Conservation (phyloP, 1,140 invertebrate genomes). For the Atta texana region DNA sequence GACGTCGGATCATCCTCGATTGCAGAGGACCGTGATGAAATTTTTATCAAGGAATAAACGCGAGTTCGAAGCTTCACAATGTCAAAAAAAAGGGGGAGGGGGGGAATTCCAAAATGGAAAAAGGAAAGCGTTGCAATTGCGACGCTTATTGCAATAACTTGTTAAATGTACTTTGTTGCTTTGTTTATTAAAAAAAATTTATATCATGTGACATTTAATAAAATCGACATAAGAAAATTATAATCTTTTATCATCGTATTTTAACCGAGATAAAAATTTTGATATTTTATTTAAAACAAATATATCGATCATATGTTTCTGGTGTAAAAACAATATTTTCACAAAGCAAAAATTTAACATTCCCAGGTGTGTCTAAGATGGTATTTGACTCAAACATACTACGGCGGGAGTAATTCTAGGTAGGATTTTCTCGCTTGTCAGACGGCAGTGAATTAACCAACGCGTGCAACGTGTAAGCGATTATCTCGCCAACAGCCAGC, state of each 20-base stretch:
- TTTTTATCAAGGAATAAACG: neutral
- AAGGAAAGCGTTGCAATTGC: neutral
- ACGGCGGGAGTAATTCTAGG: conserved; percentile 35
- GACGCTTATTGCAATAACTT: neutral
- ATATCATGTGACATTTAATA: neutral
- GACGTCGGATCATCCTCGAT: conserved; percentile 47
- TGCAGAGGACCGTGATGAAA: conserved; percentile 19
- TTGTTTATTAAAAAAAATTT: neutral
- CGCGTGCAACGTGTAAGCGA: conserved; percentile 68
- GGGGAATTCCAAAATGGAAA: neutral
- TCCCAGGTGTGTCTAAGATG: conserved; percentile 40
- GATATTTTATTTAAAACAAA: neutral
- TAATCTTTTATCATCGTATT: neutral
- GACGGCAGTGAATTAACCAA: conserved; percentile 67
- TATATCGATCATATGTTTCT: neutral
- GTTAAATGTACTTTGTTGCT: neutral
- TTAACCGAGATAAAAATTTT: neutral
- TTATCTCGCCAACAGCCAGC: conserved; percentile 63
- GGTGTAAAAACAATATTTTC: conserved; percentile 3
- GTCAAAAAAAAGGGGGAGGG: too few relatives aligned
- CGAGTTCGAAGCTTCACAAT: neutral
- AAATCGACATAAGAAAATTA: neutral
- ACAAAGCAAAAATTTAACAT: conserved; percentile 28
- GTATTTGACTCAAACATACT: conserved; percentile 25
- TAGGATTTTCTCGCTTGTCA: conserved; percentile 66